These are phyloP conservation scores for Drosophila truncata DNA, from an alignment of 1,140 invertebrate genomes.

Conservation along the genomic window DNA sequence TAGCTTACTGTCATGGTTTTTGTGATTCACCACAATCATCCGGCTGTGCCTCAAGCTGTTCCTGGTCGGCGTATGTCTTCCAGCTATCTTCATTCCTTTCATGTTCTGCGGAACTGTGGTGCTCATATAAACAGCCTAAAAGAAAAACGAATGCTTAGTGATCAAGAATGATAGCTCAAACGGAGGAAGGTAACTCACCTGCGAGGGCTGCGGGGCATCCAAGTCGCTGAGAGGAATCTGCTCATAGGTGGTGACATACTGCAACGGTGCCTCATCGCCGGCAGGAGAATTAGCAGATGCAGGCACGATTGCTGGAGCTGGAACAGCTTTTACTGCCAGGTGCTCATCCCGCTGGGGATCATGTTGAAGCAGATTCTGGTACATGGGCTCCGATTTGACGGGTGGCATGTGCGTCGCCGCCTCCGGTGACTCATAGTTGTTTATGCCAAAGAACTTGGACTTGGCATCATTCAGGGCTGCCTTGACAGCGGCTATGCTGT, in stretches of 20 bases:
- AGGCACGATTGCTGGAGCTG: background rate
- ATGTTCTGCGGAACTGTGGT: conserved; percentile 91
- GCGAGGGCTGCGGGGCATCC: conserved; percentile 68
- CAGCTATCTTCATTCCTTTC: conserved; percentile 87
- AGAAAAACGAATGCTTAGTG: background rate
- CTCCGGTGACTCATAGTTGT: conserved; percentile 53
- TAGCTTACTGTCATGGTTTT: conserved; percentile 85
- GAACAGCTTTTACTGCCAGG: background rate
- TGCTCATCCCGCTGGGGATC: conserved; percentile 23
- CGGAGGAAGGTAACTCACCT: conserved; percentile 40
- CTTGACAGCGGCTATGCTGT: conserved; percentile 81
- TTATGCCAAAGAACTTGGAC: conserved; percentile 83
- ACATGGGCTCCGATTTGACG: conserved; percentile 55
- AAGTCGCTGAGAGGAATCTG: conserved; percentile 75
- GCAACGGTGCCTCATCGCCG: conserved; percentile 14
- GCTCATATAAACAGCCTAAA: conserved; percentile 85
- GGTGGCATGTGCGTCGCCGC: background rate
- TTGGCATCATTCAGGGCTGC: conserved; percentile 81
- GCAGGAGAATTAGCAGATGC: background rate
- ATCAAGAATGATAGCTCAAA: background rate
- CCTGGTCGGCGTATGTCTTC: conserved; percentile 89
- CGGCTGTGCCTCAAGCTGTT: conserved; percentile 90
- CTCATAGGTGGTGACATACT: conserved; percentile 66
- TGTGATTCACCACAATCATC: conserved; percentile 89
- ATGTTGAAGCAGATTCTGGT: conserved; percentile 69